Evolutionary conservation across 1,140 invertebrate genomes (phyloP).

Genomic region (Contarinia nasturtii): DNA sequence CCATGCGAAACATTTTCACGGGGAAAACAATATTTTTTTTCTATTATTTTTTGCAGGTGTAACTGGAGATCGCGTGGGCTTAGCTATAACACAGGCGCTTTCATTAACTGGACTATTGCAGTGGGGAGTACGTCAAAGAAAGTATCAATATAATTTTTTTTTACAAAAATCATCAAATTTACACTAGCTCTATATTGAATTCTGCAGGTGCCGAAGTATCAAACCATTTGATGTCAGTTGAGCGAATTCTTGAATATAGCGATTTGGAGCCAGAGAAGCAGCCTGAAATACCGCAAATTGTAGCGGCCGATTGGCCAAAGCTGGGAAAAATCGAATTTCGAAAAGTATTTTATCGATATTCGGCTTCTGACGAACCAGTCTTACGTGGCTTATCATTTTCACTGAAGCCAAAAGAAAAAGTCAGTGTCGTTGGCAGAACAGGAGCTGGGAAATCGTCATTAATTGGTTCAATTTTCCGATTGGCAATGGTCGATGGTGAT

Average conservation of each 20-base stretch:
- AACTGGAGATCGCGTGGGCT: slow-evolving; percentile 40
- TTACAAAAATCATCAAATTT: too few species aligned
- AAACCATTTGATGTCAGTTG: slow-evolving; percentile 63
- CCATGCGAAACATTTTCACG: neutral
- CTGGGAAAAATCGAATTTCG: slow-evolving; percentile 2
- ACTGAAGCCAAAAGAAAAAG: slow-evolving; percentile 46
- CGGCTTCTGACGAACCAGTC: slow-evolving; percentile 19
- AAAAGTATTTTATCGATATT: slow-evolving; percentile 4
- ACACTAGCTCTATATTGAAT: too few species aligned
- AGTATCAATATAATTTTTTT: too few species aligned
- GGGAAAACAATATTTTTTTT: neutral
- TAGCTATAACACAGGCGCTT: slow-evolving; percentile 63
- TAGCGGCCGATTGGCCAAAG: neutral
- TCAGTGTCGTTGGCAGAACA: slow-evolving; percentile 15
- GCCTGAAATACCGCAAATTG: neutral
- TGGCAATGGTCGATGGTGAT: slow-evolving; percentile 40
- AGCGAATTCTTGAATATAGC: slow-evolving; percentile 55
- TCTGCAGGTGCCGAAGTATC: slow-evolving; percentile 57
- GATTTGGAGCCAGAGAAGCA: slow-evolving; percentile 11
- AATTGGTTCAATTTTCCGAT: slow-evolving; percentile 47
- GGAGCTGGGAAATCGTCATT: slow-evolving; percentile 27
- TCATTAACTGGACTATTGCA: slow-evolving; percentile 60
- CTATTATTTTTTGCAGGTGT: neutral
- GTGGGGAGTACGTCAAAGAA: slow-evolving; percentile 56
- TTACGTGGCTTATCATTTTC: slow-evolving; percentile 37